Conservation (phyloP, 2,888 invertebrate species). For the Thumatha senex region DNA sequence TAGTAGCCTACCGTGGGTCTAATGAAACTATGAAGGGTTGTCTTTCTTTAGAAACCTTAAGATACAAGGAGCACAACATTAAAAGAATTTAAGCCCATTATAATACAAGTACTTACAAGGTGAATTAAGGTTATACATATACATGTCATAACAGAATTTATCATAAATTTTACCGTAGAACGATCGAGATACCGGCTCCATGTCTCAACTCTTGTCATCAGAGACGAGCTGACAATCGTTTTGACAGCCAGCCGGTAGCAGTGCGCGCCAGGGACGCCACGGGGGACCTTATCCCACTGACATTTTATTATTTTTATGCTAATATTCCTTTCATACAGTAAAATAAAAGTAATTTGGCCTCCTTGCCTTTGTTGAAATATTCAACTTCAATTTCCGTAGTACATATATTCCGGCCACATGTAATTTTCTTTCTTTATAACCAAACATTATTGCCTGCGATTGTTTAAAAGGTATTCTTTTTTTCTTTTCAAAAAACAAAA, state of each 20-base stretch:
- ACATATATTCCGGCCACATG: conserved; percentile 7
- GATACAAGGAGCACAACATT: no score
- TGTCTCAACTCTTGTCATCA: conserved; percentile 48
- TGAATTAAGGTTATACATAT: no score
- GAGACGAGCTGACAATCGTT: conserved; percentile 57
- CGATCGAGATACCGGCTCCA: conserved; percentile 41
- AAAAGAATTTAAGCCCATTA: no score
- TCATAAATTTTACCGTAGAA: conserved; percentile 26
- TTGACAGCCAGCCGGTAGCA: conserved; percentile 59
- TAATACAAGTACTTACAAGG: no score
- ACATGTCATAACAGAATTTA: no score
- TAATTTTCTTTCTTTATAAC: neutral
- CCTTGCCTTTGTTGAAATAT: conserved; percentile 32
- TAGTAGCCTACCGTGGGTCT: no score
- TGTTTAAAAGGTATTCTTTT: no score
- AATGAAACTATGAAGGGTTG: no score
- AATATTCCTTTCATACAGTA: conserved; percentile 57
- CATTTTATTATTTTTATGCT: conserved; percentile 78
- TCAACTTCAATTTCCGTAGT: conserved; percentile 11
- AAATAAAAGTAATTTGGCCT: conserved; percentile 56
- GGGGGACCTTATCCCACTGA: conserved; percentile 58
- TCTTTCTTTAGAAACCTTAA: no score
- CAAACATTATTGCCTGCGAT: neutral
- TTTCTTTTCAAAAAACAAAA: no score
- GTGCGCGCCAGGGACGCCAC: conserved; percentile 47